Base-by-base conservation (phyloP, 2,888 invertebrate genomes). In the Cerastis leucographa region DNA sequence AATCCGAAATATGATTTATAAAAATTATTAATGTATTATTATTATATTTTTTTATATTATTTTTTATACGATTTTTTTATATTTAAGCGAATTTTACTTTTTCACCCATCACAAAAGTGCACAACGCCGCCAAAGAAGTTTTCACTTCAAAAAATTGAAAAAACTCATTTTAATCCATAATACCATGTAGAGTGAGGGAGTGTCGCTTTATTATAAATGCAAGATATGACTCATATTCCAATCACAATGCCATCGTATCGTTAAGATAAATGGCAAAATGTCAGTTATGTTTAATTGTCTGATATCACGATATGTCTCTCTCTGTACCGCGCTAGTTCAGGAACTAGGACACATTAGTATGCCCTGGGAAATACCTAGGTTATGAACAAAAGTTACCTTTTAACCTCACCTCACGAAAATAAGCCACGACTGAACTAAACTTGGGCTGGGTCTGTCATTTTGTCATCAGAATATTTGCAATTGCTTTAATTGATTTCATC, bases 241-340 rank as follows among this genome's bases (percentile, higher is more conserved):
- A 71, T 62, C 62, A 51, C 66, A 71, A 76, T 71, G 44, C 29
- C 40, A 49, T 81, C 44, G 68, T 79, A 65, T 67, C 69, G 61
- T 62, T 78, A 67, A 61, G 74, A 85, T 83, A 84, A 85, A 88
- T 84, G 71, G 75, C 79, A 29, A 84, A 86, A 87, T 87, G 85
- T 87, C 86, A 84, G 84, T 78, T 85, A 87, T 85, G 86, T 90
- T 87, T 88, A 89, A 87, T 84, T 85, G 84, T 82, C 81, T 74
- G 56, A 83, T 68, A 88, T 88, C 89, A 89, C 86, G 90, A 90
- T 44, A 69, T 79, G 69, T 86, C 71, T 72, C 70, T 80, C 74
- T 61, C 75, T 65, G 71, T 67, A n/a, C 64, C 35, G 35, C 74
- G 67, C 46, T 72, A 71, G 71, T 40, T 82, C 74, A 61, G 71